phyloP scores from a whole-genome alignment of 64 coral and sea anemone species.

The Actinia equina region DNA sequence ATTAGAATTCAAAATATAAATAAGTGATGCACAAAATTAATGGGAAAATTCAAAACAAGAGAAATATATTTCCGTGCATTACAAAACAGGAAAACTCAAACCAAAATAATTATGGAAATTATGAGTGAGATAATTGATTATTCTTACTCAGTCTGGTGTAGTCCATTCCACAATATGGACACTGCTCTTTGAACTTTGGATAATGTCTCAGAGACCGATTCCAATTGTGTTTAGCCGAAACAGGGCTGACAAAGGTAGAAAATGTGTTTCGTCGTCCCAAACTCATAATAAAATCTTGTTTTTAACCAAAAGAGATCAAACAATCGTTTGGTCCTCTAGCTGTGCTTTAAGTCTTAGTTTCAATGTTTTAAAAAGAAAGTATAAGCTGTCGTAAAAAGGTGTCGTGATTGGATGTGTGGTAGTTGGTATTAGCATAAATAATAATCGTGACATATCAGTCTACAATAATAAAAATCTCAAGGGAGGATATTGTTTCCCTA shows the following conservation, averaged over 20 bases:
- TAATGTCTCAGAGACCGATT: conserved; percentile 17
- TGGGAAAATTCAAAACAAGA: neutral
- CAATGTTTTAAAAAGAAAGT: conserved; percentile 8
- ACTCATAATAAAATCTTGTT: conserved; percentile 10
- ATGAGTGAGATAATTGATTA: neutral
- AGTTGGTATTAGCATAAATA: neutral
- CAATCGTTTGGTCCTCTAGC: neutral
- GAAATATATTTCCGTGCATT: neutral
- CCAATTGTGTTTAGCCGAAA: conserved; percentile 1
- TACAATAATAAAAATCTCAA: neutral
- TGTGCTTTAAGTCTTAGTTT: neutral
- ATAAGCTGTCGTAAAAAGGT: neutral
- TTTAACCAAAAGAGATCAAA: neutral
- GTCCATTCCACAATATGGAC: conserved; percentile 8
- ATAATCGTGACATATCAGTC: neutral
- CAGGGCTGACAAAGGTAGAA: neutral
- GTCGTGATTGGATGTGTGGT: neutral
- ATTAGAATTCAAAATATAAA: neutral
- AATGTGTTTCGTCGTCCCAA: neutral
- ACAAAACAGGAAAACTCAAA: neutral
- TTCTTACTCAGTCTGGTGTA: conserved; percentile 11
- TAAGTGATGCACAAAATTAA: neutral
- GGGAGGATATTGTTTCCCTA: neutral
- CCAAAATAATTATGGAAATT: neutral
- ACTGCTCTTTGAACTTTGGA: conserved; percentile 5